phyloP scores from a whole-genome alignment of 2,113 vertebrate genomes.

The Notarius lentiginosus region DNA sequence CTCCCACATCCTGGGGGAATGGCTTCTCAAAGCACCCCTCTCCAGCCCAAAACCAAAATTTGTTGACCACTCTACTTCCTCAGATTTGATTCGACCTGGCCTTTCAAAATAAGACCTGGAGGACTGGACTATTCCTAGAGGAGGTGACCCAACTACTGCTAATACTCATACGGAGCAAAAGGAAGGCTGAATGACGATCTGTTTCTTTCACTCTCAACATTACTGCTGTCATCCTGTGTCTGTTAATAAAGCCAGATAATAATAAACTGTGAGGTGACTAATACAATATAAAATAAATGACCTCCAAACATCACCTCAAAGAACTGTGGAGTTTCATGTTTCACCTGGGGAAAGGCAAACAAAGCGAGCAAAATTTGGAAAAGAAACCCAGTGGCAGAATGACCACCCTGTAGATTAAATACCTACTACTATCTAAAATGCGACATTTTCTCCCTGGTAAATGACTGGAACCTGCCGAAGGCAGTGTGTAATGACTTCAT shows the following conservation, averaged over 20 bases:
- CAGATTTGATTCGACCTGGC: slow-evolving; percentile 49
- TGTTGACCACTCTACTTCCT: slow-evolving; percentile 52
- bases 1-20: slow-evolving; percentile 78
- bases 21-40: slow-evolving; percentile 60
- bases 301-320: neutral
- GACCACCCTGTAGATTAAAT: slow-evolving; percentile 31
- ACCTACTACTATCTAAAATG: slow-evolving; percentile 38
- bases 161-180: slow-evolving; percentile 59
- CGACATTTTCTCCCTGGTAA: slow-evolving; percentile 50
- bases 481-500: slow-evolving; percentile 66
- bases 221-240: slow-evolving; percentile 23
- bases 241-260: slow-evolving; percentile 23
- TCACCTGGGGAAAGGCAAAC: slow-evolving; percentile 2
- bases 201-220: slow-evolving; percentile 39
- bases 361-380: slow-evolving; percentile 5
- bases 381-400: slow-evolving; percentile 30
- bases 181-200: slow-evolving; percentile 60
- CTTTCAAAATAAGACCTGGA: slow-evolving; percentile 53
- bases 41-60: slow-evolving; percentile 19
- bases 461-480: slow-evolving; percentile 56
- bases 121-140: slow-evolving; percentile 56
- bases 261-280: slow-evolving; percentile 16
- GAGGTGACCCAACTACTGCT: slow-evolving; percentile 52
- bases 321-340: neutral
- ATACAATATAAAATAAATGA: neutral